Evolutionary conservation across 1,140 invertebrate species (phyloP), one percentile per base, ranked within the genome.

Genomic region (Tenebrio molitor): DNA sequence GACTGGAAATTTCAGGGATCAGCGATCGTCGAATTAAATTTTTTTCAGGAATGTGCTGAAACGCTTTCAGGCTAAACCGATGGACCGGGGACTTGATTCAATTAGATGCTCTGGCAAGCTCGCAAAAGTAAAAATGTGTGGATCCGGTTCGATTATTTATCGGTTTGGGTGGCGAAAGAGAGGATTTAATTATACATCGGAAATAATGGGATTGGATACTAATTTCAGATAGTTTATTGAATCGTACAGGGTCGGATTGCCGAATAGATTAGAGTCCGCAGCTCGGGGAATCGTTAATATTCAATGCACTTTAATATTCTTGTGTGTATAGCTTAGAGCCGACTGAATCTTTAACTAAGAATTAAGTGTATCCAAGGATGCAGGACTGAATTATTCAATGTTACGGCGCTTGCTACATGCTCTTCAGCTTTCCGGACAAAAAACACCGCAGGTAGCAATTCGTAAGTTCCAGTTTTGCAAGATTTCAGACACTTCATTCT

Each of bases 281-380:
- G 15, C 50, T 39, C 8, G 21, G 12, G n/a, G 50, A 29, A 34
- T 58, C 50, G 19, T 58, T 58, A 58, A 58, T 58, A 58, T 58
- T 58, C 25, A 58, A 58, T 58, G 50, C 23, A 58, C 50, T 58
- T 58, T 58, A 58, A 58, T 58, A 58, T 58, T 58, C 50, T 58
- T 58, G 50, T 58, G 50, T 58, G 23, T 58, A 25, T 23, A 29
- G 50, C 21, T 58, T 58, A 58, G 23, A 58, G 23, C 50, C 29
- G 23, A 58, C 21, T 58, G 23, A 58, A 58, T 29, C 50, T 58
- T 58, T 58, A 58, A 58, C 25, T 58, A 58, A 29, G 50, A 58
- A 58, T 58, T 29, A 58, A 58, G 50, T 58, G 44, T 50, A 33
- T 16, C 44, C 12, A 19, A 50, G 19, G 19, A 16, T 50, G 44